phyloP scores from a whole-genome alignment of 2,797 vertebrate genomes.

The Onychomys arenicola region DNA sequence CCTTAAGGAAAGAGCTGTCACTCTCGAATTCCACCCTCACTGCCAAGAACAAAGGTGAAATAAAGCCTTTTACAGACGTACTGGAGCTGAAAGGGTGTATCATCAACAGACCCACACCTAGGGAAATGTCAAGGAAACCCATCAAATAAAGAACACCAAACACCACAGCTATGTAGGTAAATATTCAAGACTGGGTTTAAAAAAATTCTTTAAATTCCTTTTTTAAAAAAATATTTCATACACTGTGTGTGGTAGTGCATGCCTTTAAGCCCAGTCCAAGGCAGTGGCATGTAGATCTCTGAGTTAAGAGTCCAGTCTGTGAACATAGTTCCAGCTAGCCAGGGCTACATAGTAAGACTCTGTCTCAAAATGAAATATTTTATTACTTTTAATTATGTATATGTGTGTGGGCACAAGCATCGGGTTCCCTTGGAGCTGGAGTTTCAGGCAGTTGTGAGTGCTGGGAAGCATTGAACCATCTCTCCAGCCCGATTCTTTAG shows the following conservation, averaged over 20 bases:
- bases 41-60: background rate
- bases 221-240: background rate
- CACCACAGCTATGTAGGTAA: background rate
- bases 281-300: background rate
- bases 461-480: no score
- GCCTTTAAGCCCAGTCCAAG: background rate
- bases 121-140: background rate
- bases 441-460: background rate
- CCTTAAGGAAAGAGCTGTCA: background rate
- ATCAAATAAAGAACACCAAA: background rate
- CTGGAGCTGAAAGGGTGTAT: background rate
- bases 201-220: background rate
- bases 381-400: background rate
- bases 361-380: conserved; percentile 5
- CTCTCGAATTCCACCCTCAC: background rate
- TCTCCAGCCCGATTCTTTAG: background rate
- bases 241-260: background rate
- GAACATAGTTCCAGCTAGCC: background rate
- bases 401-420: background rate
- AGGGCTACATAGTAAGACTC: background rate
- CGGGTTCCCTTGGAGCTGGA: background rate
- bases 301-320: background rate
- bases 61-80: background rate
- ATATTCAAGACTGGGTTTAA: background rate
- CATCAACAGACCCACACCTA: background rate